Percentiles rank a stretch among this genome's conserved stretches.
Conservation (phyloP, 2,888 invertebrate genomes). For the Dicranocentrus wangi region DNA sequence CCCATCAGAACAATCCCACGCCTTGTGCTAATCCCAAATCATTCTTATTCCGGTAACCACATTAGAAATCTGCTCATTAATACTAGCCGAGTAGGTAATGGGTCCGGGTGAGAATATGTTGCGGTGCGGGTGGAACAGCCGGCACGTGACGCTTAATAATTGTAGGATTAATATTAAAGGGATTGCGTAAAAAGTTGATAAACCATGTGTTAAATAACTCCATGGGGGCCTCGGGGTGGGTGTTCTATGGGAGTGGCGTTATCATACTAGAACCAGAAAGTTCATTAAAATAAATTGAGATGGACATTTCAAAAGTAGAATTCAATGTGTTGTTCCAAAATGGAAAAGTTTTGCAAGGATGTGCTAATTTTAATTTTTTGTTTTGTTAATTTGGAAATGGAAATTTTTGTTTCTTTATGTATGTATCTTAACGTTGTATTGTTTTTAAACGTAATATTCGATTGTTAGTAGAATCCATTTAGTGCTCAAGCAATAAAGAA, state of each 20-base stretch:
- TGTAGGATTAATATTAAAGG: background rate
- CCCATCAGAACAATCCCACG: background rate
- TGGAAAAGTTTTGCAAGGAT: background rate
- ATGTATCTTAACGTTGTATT: too few species aligned
- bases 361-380: background rate
- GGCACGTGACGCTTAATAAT: background rate
- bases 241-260: background rate
- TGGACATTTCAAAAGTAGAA: background rate
- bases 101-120: too few species aligned
- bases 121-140: background rate
- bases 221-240: slow-evolving; percentile 8
- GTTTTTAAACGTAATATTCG: too few species aligned
- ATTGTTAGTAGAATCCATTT: too few species aligned
- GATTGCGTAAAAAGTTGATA: background rate
- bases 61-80: too few species aligned
- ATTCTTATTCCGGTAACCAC: background rate
- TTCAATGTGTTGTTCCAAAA: background rate
- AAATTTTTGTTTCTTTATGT: background rate
- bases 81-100: too few species aligned
- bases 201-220: slow-evolving; percentile 45
- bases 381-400: background rate
- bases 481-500: too few species aligned
- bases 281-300: background rate
- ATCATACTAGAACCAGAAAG: background rate
- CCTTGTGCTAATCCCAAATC: background rate